Evolutionary conservation across 2,797 vertebrate genomes (phyloP).

Genomic region (Enteromius anoplus): DNA sequence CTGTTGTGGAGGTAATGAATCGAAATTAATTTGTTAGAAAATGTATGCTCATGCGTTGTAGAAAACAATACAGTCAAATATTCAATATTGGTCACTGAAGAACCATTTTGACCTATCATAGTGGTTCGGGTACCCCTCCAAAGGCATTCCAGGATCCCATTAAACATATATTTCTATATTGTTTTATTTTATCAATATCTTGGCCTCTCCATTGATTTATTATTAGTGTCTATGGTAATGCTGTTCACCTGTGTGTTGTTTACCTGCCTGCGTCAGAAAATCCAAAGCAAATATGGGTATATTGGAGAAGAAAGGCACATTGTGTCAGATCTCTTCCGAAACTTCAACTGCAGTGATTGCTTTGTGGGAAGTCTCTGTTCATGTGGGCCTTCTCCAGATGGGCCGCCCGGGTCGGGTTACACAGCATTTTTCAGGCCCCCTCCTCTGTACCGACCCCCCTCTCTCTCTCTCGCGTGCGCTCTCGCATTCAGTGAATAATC

Average conservation of each 20-base stretch:
- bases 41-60: not conserved
- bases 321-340: slow-evolving; percentile 69
- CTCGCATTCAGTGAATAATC: slow-evolving; percentile 46
- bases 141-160: not conserved
- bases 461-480: slow-evolving; percentile 38
- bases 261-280: slow-evolving; percentile 2
- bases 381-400: slow-evolving; percentile 79
- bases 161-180: slow-evolving; percentile 1
- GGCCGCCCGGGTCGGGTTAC: slow-evolving; percentile 78
- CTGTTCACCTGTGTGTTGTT: slow-evolving; percentile 1
- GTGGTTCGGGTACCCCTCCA: not conserved
- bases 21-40: not conserved
- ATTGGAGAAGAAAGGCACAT: slow-evolving; percentile 51
- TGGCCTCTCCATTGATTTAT: slow-evolving; percentile 4
- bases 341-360: slow-evolving; percentile 76
- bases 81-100: not conserved
- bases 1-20: not conserved
- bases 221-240: slow-evolving; percentile 4
- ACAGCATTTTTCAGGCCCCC: slow-evolving; percentile 75
- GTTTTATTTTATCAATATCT: slow-evolving; percentile 30
- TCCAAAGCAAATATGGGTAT: slow-evolving; percentile 41
- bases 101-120: not conserved
- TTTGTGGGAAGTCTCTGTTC: slow-evolving; percentile 79
- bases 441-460: slow-evolving; percentile 63
- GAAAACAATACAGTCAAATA: not conserved